These are phyloP conservation scores for Drosophila affinis DNA, from an alignment of 2,888 invertebrate species.

Conservation along the genomic window DNA sequence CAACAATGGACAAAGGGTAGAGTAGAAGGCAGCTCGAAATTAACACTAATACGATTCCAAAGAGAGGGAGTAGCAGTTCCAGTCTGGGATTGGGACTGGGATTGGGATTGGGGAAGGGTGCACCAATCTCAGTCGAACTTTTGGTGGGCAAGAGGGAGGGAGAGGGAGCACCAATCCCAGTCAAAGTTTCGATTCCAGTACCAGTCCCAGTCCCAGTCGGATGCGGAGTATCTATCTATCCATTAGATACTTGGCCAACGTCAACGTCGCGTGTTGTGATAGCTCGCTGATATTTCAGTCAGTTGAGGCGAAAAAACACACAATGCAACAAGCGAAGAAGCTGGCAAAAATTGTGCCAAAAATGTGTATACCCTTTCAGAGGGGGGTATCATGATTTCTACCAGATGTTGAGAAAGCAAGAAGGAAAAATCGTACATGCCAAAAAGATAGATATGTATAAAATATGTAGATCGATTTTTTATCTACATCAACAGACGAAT, in stretches of 20 bases:
- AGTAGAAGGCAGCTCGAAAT: slow-evolving; percentile 56
- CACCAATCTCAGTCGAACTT: background rate
- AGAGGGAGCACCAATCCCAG: background rate
- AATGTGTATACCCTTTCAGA: slow-evolving; percentile 34
- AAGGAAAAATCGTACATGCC: background rate
- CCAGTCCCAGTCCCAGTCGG: background rate
- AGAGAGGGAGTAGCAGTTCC: slow-evolving; percentile 23
- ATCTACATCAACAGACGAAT: background rate
- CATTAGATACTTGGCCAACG: slow-evolving; percentile 25
- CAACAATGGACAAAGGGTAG: slow-evolving; percentile 60
- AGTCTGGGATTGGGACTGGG: background rate
- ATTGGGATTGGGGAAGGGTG: background rate
- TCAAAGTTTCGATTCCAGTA: slow-evolving; percentile 4
- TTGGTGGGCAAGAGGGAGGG: background rate
- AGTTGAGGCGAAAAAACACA: slow-evolving; percentile 23
- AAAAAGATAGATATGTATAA: background rate
- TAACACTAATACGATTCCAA: slow-evolving; percentile 64
- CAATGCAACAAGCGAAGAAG: slow-evolving; percentile 33
- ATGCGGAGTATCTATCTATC: slow-evolving; percentile 11
- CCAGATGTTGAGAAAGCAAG: background rate
- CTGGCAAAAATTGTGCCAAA: slow-evolving; percentile 61
- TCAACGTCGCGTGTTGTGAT: slow-evolving; percentile 63
- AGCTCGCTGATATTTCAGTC: slow-evolving; percentile 58
- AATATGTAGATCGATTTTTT: background rate
- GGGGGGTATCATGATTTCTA: background rate